Percentiles rank a stretch among this genome's conserved stretches.
Conservation (phyloP, 2,797 vertebrate species). For the Lithobates pipiens region DNA sequence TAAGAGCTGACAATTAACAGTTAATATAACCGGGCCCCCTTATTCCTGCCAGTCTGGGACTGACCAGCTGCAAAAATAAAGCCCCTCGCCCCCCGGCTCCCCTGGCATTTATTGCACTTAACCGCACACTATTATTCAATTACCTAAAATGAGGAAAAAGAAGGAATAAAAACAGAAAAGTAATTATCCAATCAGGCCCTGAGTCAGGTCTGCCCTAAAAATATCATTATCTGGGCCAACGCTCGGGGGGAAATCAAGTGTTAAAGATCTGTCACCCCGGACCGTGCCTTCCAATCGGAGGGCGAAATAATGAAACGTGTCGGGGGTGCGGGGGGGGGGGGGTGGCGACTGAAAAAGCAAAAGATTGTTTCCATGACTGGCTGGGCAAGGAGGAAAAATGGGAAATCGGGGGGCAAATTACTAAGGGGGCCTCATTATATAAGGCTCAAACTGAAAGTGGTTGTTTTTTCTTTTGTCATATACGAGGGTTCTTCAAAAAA, state of each 20-base stretch:
- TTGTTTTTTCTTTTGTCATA: no score
- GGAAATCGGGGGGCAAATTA: no score
- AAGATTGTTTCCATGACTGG: neutral
- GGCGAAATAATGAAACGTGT: no score
- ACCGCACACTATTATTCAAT: conserved; percentile 58
- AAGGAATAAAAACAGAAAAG: conserved; percentile 54
- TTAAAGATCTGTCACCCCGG: neutral
- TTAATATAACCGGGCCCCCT: conserved; percentile 39
- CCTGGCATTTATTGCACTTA: conserved; percentile 49
- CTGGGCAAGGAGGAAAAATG: neutral
- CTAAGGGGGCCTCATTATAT: no score
- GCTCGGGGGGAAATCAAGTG: conserved; percentile 4
- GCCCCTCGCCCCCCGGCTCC: neutral
- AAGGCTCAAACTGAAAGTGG: no score
- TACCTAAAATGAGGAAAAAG: conserved; percentile 56
- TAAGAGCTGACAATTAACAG: conserved; percentile 59
- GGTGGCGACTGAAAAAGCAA: neutral
- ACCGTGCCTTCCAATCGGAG: neutral
- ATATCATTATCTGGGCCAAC: conserved; percentile 49
- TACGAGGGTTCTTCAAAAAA: no score
- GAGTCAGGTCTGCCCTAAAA: conserved; percentile 35
- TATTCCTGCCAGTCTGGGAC: conserved; percentile 37
- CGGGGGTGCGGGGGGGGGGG: no score
- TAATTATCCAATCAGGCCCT: conserved; percentile 58
- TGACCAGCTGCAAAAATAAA: conserved; percentile 57